Conservation (phyloP, 2,888 invertebrate species). For the Yponomeuta evonymella region DNA sequence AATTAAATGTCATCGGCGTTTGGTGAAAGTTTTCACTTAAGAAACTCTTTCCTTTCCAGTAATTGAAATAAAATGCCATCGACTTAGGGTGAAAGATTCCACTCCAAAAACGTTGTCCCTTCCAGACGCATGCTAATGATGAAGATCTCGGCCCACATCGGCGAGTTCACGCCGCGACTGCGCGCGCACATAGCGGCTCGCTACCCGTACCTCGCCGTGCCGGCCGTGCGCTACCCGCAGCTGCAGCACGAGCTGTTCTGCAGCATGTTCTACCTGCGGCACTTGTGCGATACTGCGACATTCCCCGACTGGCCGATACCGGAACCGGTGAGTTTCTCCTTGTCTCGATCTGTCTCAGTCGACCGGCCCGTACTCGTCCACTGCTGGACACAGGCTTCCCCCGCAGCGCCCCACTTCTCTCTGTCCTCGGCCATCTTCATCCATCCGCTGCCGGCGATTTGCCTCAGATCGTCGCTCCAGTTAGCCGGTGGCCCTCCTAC, state of each 20-base stretch:
- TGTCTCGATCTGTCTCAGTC: no score
- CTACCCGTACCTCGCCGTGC: constrained; percentile 97
- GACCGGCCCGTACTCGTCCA: no score
- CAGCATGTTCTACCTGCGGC: constrained; percentile 97
- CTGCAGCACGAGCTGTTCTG: constrained; percentile 98
- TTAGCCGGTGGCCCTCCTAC: no score
- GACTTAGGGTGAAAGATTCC: no score
- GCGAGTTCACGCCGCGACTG: constrained; percentile 96
- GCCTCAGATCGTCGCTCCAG: no score
- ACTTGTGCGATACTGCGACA: constrained; percentile 91
- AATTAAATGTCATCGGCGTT: no score
- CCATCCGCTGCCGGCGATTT: no score
- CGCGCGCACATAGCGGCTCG: constrained; percentile 95
- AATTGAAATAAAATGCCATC: no score
- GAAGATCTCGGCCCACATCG: constrained; percentile 97
- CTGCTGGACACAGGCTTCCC: no score
- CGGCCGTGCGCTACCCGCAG: constrained; percentile 94
- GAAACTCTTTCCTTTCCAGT: constrained; percentile 43
- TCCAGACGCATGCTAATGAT: constrained; percentile 92
- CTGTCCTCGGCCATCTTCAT: no score
- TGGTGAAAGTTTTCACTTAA: no score
- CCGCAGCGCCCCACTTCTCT: no score
- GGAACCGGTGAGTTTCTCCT: constrained; percentile 83
- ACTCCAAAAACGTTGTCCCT: background rate
- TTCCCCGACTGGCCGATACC: constrained; percentile 99